Base-by-base conservation (phyloP, 2,113 vertebrate species). In the Xiphorhynchus elegans region DNA sequence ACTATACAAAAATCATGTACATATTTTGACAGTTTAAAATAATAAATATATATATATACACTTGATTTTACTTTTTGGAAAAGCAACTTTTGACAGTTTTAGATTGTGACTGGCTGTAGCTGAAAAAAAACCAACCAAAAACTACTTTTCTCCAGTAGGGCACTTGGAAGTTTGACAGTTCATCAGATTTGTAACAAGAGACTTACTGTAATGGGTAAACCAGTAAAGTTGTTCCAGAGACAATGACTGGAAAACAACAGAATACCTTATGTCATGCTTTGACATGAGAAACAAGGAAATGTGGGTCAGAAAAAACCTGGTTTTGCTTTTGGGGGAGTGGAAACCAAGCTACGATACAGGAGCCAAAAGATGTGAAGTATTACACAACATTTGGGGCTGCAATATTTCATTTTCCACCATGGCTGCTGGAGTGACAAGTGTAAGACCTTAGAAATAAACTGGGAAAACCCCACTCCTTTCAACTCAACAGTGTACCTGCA, bases 1-100 rank as follows among this genome's bases (percentile, higher is more conserved):
- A 92, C 88, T 49, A 90, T 97, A 98, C 87, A 98, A 94, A 97
- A 97, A 90, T 93, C 92, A 98, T 95, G 40, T 97, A 95, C 95
- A 96, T 97, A 97, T 90, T 97, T 97, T 90, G 66, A 89, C 70
- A 77, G 59, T 95, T 96, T 96, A 94, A 50, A 98, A 98, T 62
- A 21, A 96, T 97, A 96, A 97, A 74, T 74, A 75, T 83, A 97
- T 81, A 92, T 77, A 84, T 78, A 92, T 66, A 95, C 60, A 96
- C 59, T 91, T 96, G 89, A 50, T 84, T 96, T 84, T 87, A 93
- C 66, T 92, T 81, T 70, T 76, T 96, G 90, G 55, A 93, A 96
- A 97, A 95, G 33, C 63, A 96, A 93, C 33, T 93, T 87, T 67
- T 91, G 93, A 87, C 84, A 94, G 63, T 87, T 86, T 89, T 13